Evolutionary conservation across 2,888 invertebrate genomes (phyloP), one percentile per base, ranked within the genome.

Genomic region (Dryocosmus kuriphilus): DNA sequence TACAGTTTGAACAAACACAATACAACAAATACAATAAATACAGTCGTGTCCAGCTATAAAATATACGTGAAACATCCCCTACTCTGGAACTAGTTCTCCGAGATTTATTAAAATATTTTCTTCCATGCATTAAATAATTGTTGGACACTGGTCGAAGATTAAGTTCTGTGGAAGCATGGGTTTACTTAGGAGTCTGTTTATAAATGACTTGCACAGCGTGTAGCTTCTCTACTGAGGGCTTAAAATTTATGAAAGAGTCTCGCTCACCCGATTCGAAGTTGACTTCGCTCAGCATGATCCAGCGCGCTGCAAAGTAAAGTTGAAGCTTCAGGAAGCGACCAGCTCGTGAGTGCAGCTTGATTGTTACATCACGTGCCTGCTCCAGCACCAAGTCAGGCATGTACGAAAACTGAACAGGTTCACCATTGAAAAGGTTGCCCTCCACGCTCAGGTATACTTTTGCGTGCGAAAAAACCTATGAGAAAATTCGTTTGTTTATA

Each of bases 221-320:
- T 76, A 80, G 79, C 77, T 78, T 76, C 63, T 63, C 35, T 19
- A 35, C 22, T 22, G 27, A 78, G 77, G 73, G 74, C 51, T 76
- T 61, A 76, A 82, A 82, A 78, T 80, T 80, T 62, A 19, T 11
- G 73, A 67, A 75, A 79, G 77, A 80, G 80, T 82, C 77, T 62
- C 24, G 74, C 92, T 92, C 92, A 97, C 97, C 95, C 86, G 97
- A 97, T 87, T 95, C 94, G 90, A 97, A 97, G 86, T 95, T 94
- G 82, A 97, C 94, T 92, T 97, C 97, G 91, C 97, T 96, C 87
- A 97, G 93, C 93, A 97, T 94, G 89, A 97, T 95, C 97, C 97
- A 97, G 86, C 94, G 93, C 62, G 95, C 94, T 77, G 96, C 95
- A 90, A 97, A 97, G 91, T 95, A 95, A 76, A 97, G 93, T 89